Base-by-base conservation (phyloP, 2,113 vertebrate genomes). In the Neodontobutis hainanensis region DNA sequence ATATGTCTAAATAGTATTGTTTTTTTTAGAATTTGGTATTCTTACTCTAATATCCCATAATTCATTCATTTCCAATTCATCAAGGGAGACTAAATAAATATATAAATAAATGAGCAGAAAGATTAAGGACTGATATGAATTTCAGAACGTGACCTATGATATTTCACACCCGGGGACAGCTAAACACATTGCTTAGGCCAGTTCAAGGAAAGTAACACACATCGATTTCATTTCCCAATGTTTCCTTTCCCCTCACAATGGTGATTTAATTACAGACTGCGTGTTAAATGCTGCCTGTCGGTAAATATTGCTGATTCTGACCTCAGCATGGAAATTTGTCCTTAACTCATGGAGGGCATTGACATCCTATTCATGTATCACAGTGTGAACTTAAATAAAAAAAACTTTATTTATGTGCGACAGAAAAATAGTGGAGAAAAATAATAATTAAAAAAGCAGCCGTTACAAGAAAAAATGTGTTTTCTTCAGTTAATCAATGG, bases 101-200 rank as follows among this genome's bases (percentile, higher is more conserved):
- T 84, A 73, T 73, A 80, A 87, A 86, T 80, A 71, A 85, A 78
- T 61, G 68, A 78, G 70, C 70, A 70, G 57, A 66, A 73, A 84
- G 58, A 81, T 60, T 66, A 49, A 59, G 63, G 47, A 38, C 61
- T 78, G 35, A 77, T 80, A 71, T 80, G 51, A 80, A 77, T 83
- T 78, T 86, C 58, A 69, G 15, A 82, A 84, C 77, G 76, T 75
- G 60, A 85, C 77, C 71, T 75, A 38, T 73, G 61, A 70, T 77
- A 49, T 70, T 73, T 62, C 48, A 61, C 59, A 52, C 61, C 78
- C 49, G 46, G 43, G 68, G 63, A 68, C 48, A 57, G 36, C 50
- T 46, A 36, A 51, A 74, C 70, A 19, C 35, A 70, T 50, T 62
- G 43, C 59, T 75, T n/a, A 11, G 40, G 32, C 51, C 59, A 43